A percentile compares a stretch with the other conserved stretches of the same genome.
phyloP scores from a whole-genome alignment of 2,797 vertebrate genomes.

The Australoheros facetus region DNA sequence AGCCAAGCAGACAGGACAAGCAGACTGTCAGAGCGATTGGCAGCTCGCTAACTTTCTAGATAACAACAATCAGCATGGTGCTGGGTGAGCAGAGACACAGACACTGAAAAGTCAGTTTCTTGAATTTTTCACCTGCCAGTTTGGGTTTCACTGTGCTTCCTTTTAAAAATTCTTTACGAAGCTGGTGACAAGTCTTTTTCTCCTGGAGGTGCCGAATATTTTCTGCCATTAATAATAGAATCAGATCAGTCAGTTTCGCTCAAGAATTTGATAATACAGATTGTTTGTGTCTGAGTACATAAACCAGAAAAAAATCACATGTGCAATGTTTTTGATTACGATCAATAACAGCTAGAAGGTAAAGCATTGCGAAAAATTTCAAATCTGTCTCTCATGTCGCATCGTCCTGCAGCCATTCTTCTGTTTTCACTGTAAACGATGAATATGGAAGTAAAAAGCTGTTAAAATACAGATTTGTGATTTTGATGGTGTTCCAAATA shows the following conservation, averaged over 20 bases:
- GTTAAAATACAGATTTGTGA: not conserved
- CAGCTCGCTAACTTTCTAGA: slow-evolving; percentile 37
- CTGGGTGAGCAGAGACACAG: slow-evolving; percentile 19
- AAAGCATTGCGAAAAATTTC: not conserved
- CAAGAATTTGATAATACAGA: not conserved
- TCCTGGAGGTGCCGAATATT: slow-evolving; percentile 7
- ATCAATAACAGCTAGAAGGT: not conserved
- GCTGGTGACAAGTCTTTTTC: slow-evolving; percentile 24
- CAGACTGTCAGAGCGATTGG: slow-evolving; percentile 39
- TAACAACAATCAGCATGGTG: slow-evolving; percentile 25
- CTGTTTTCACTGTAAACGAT: not conserved
- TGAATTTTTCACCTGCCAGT: slow-evolving; percentile 45
- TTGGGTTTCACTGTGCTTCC: slow-evolving; percentile 57
- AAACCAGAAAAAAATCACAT: not conserved
- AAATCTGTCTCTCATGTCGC: not conserved
- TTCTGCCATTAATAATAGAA: slow-evolving; percentile 20
- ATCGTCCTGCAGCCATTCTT: not conserved
- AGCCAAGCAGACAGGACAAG: slow-evolving; percentile 22
- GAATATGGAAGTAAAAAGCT: not conserved
- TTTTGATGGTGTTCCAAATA: not conserved
- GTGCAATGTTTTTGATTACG: not conserved
- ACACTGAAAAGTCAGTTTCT: slow-evolving; percentile 34
- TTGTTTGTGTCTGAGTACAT: not conserved
- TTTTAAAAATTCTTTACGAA: slow-evolving; percentile 33
- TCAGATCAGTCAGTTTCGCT: not conserved